Evolutionary conservation across 2,888 invertebrate species (phyloP), one percentile per base, ranked within the genome.

Genomic region (Ochropleura leucogaster): DNA sequence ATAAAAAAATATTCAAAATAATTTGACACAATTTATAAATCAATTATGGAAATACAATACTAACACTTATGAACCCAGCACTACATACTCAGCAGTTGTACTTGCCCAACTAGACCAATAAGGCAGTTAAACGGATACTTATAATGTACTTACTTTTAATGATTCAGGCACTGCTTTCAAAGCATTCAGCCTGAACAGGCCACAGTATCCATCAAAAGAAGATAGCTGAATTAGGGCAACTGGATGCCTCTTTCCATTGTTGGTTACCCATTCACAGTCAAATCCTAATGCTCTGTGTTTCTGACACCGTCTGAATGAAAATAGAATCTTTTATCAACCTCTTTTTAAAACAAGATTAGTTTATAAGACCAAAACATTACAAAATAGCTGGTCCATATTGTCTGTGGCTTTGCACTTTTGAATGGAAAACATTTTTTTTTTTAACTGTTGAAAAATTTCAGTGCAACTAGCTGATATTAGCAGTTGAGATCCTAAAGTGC

Each of bases 181-280:
- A 68, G 96, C 95, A 80, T 95, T 97, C 3, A 98, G 92, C 68
- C 98, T 97, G 85, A 98, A 97, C 4, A 98, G 92, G 0, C 97
- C 97, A 92, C 98, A 98, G 72, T 97, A 95, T 0, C 98, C 98
- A 89, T 97, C 97, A 79, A 94, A 94, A 0, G 98, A 97, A 5
- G 98, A 97, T 2, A 98, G 92, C 92, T 98, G 98, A 4, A 98
- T 90, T 8, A 98, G 90, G 0, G 98, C 97, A 16, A 98, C 97
- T 0, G 98, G 97, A 1, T 96, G 94, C 8, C 97, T 93, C 65
- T 92, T 94, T 0, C 97, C 97, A n/a, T 97, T 96, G 0, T 95
- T 94, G 0, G 97, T 97, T 0, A 98, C 97, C 98, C 98, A 98
- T 93, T 98, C 98, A 92, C 98, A 98, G 90, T 98, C 98, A 89